A percentile compares a stretch with the other conserved stretches of the same genome.
Evolutionary conservation across 2,888 invertebrate genomes (phyloP).

Genomic region (Leucozona laternaria): DNA sequence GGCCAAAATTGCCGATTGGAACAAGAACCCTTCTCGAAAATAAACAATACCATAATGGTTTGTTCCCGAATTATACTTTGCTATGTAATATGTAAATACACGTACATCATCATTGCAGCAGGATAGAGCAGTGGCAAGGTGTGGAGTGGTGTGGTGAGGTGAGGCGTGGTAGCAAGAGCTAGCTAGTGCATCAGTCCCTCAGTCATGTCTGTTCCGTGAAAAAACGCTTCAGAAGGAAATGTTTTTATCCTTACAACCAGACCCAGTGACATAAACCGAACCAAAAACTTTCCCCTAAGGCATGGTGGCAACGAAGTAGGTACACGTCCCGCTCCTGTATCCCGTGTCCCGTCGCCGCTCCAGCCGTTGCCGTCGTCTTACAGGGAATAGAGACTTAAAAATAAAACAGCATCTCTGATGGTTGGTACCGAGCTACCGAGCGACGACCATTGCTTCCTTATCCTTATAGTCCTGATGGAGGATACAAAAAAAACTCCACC

Average conservation of each 20-base stretch:
- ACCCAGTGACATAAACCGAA: slow-evolving; percentile 62
- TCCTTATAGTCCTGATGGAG: slow-evolving; percentile 40
- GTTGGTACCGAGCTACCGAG: slow-evolving; percentile 21
- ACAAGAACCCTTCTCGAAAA: slow-evolving; percentile 63
- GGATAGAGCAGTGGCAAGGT: background rate
- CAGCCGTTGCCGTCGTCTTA: too few species aligned
- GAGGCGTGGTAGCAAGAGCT: background rate
- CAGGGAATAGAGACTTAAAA: slow-evolving; percentile 66
- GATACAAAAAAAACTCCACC: slow-evolving; percentile 21
- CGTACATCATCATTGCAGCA: slow-evolving; percentile 20
- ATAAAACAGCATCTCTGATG: slow-evolving; percentile 67
- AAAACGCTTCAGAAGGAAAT: slow-evolving; percentile 46
- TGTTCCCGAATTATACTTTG: slow-evolving; percentile 57
- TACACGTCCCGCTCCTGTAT: background rate
- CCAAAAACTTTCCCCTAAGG: slow-evolving; percentile 62
- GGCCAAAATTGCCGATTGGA: slow-evolving; percentile 29
- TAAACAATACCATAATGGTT: slow-evolving; percentile 74
- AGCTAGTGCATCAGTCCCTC: background rate
- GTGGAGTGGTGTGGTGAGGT: too few species aligned
- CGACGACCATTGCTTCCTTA: slow-evolving; percentile 57
- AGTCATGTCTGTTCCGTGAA: slow-evolving; percentile 26
- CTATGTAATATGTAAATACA: slow-evolving; percentile 41
- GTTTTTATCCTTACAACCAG: slow-evolving; percentile 60
- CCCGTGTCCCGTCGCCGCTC: background rate
- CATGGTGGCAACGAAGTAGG: slow-evolving; percentile 30